Evolutionary conservation across 2,888 invertebrate species (phyloP).

Genomic region (Eristalis arbustorum): DNA sequence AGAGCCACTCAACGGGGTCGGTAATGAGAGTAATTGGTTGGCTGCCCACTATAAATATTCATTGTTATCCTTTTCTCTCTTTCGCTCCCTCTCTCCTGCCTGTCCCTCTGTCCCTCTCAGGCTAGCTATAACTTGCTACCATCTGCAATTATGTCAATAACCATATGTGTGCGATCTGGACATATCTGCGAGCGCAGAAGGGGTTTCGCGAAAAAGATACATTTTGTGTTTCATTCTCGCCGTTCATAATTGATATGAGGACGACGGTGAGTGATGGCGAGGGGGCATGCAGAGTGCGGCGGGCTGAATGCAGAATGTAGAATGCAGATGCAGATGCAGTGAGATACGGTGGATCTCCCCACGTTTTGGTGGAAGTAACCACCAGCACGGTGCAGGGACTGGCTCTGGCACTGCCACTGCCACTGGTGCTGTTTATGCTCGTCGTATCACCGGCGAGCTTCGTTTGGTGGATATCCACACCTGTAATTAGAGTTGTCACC

Average conservation of each 20-base stretch:
- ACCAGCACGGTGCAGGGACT: not conserved
- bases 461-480: conserved; percentile 68
- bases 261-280: conserved; percentile 8
- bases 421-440: too few species aligned
- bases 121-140: conserved; percentile 18
- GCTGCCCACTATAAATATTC: conserved; percentile 72
- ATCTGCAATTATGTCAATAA: conserved; percentile 75
- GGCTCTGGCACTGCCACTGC: too few species aligned
- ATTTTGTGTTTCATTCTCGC: conserved; percentile 15
- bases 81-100: not conserved
- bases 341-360: conserved; percentile 6
- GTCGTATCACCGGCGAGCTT: not conserved
- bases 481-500: conserved; percentile 72
- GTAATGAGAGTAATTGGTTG: conserved; percentile 70
- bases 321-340: conserved; percentile 39
- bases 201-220: conserved; percentile 34
- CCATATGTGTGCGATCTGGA: conserved; percentile 70
- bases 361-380: not conserved
- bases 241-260: conserved; percentile 55
- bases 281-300: conserved; percentile 20
- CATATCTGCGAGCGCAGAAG: conserved; percentile 36
- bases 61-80: conserved; percentile 68
- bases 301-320: conserved; percentile 9
- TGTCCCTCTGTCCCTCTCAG: not conserved
- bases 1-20: conserved; percentile 55